Evolutionary conservation across 2,113 vertebrate species (phyloP).

Genomic region (Cyphomyrus plagiostoma): DNA sequence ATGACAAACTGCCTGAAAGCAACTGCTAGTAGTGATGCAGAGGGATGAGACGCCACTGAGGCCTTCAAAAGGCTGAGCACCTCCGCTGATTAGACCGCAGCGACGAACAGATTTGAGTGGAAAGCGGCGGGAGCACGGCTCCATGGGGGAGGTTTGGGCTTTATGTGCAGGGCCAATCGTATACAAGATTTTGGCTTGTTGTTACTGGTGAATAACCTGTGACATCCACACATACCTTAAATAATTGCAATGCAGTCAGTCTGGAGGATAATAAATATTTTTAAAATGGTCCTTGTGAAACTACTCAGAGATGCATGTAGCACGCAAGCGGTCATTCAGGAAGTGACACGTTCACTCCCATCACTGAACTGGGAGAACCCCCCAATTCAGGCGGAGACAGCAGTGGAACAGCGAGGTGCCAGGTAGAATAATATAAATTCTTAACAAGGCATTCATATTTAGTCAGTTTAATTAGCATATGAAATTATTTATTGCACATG

Average conservation of each 20-base stretch:
- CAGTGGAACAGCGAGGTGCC: neutral
- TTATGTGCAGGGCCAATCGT: neutral
- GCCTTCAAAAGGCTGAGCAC: neutral
- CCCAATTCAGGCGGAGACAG: neutral
- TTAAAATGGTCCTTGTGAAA: neutral
- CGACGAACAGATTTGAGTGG: neutral
- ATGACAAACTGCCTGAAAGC: slow-evolving; percentile 6
- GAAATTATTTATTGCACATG: neutral
- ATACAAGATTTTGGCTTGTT: slow-evolving; percentile 4
- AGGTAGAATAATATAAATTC: neutral
- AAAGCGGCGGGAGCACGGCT: neutral
- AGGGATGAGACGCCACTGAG: neutral
- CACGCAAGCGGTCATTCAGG: neutral
- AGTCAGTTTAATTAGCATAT: neutral
- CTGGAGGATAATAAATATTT: neutral
- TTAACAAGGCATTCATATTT: neutral
- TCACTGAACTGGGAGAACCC: neutral
- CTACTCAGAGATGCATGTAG: neutral
- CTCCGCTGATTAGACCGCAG: neutral
- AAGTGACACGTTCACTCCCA: neutral
- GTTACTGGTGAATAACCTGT: neutral
- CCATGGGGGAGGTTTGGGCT: neutral
- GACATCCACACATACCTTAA: neutral
- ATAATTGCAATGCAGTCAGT: neutral
- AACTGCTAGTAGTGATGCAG: neutral